Conservation (phyloP, 92 coral and sea anemone species). For the Siderastrea siderea region DNA sequence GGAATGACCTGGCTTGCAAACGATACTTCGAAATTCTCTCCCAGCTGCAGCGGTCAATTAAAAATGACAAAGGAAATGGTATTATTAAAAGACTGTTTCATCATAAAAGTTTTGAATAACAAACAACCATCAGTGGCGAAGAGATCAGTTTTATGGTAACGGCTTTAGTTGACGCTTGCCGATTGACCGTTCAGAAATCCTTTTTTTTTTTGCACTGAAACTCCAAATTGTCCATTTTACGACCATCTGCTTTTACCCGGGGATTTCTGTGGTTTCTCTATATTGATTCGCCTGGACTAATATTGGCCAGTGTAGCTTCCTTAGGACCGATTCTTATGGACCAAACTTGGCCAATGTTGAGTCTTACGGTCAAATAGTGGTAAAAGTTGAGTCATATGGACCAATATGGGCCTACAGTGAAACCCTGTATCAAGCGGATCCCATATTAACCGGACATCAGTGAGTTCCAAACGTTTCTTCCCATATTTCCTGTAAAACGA, state of each 20-base stretch:
- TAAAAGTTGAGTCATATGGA: too few relatives aligned
- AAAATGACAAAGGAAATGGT: not conserved
- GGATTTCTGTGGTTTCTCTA: conserved; percentile 36
- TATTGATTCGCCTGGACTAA: too few relatives aligned
- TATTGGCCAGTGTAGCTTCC: too few relatives aligned
- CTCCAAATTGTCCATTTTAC: conserved; percentile 13
- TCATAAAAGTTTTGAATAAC: conserved; percentile 2
- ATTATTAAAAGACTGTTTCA: conserved; percentile 45
- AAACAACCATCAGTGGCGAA: not conserved
- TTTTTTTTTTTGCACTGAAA: conserved; percentile 35
- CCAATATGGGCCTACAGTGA: too few relatives aligned
- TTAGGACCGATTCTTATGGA: too few relatives aligned
- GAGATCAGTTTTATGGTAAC: conserved; percentile 16
- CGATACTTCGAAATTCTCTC: not conserved
- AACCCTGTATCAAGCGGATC: too few relatives aligned
- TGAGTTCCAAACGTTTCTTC: too few relatives aligned
- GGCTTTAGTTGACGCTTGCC: conserved; percentile 15
- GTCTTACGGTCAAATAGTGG: too few relatives aligned
- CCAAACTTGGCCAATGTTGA: too few relatives aligned
- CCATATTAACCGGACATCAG: too few relatives aligned
- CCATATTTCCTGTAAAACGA: too few relatives aligned
- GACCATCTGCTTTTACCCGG: conserved; percentile 33
- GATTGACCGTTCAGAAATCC: conserved; percentile 4
- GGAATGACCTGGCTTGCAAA: conserved; percentile 23
- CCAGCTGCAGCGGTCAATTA: not conserved